Base-by-base conservation (phyloP, 2,113 vertebrate genomes). In the Cephalophus harveyi region DNA sequence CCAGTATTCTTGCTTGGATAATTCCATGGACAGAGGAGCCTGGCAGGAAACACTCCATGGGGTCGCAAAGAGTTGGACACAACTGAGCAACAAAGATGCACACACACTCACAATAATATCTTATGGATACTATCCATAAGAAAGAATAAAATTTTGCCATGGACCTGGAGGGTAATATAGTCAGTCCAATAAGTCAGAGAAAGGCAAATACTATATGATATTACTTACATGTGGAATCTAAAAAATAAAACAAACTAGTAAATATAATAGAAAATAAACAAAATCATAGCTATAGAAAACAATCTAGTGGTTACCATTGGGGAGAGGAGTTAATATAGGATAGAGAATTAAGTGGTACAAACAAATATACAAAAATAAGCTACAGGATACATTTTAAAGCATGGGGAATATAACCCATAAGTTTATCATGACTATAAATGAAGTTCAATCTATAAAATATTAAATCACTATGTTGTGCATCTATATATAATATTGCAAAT, bases 21-120 rank as follows among this genome's bases (percentile, higher is more conserved):
- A 76, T 43, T 76, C 40, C 12, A 76, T 43, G 23, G 40, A 43
- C 23, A 76, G 23, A 43, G 71, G 23, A 43, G 23, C 71, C 40
- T 43, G 71, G 12, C 23, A 76, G 12, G 36, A 40, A 43, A 43
- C 40, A 76, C 21, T 27, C 23, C 23, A 43, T 7, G 71, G 36
- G 6, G 40, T 43, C 12, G 0, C 71, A 27, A 76, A 76, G 6
- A 43, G 23, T 76, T 40, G 0, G 23, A 43, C 71, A 76, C 1
- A 76, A 43, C 40, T 76, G 40, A 43, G 23, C 6, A 7, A 76
- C 71, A 23, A 74, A 74, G n/a, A 74, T 0, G 2, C 19, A 27
- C 6, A 76, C 12, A 76, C 71, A 43, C 21, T 43, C n/a, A 30
- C 28, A 81, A 52, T n/a, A 23, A 19, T n/a, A 82, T 23, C 19